Conservation (phyloP, 2,888 invertebrate genomes). For the Drosophila meridionalis region DNA sequence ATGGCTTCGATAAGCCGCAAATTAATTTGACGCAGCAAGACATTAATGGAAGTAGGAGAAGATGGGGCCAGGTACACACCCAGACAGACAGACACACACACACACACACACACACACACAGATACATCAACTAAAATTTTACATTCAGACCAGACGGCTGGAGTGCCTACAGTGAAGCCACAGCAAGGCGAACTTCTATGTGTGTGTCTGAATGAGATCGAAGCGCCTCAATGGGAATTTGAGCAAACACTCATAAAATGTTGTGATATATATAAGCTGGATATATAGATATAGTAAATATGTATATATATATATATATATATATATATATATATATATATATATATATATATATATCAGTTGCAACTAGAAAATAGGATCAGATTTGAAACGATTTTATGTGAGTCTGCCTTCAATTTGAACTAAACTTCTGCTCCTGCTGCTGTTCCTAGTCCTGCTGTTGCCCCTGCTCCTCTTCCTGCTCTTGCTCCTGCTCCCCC, state of each 20-base stretch:
- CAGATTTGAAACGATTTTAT: neutral
- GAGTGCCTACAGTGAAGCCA: slow-evolving; percentile 35
- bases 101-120: neutral
- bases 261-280: neutral
- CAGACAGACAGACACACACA: neutral
- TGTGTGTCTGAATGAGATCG: neutral
- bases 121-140: slow-evolving; percentile 8
- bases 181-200: slow-evolving; percentile 16
- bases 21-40: slow-evolving; percentile 65
- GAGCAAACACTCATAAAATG: neutral
- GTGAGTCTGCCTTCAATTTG: neutral
- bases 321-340: neutral
- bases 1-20: slow-evolving; percentile 79
- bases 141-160: slow-evolving; percentile 9
- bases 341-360: neutral
- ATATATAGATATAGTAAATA: too few relatives aligned
- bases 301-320: neutral
- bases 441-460: accelerated
- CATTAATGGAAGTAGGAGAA: slow-evolving; percentile 17
- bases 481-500: neutral
- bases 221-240: neutral
- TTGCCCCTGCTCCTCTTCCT: neutral
- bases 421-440: neutral
- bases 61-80: neutral
- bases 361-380: neutral